These are phyloP conservation scores for Sitta europaea DNA, from an alignment of 2,113 vertebrate species.

Conservation along the genomic window DNA sequence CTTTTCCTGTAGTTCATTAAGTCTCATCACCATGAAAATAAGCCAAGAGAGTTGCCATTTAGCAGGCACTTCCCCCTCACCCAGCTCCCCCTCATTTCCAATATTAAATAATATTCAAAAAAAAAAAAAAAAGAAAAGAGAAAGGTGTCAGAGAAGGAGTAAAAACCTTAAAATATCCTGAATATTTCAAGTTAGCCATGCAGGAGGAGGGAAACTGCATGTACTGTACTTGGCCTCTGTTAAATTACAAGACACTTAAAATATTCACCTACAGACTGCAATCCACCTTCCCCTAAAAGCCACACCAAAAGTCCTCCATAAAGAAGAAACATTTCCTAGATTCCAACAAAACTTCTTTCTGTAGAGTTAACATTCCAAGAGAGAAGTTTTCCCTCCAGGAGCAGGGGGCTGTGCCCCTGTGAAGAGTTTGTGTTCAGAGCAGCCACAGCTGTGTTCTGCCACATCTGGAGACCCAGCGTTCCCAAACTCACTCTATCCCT, in stretches of 20 bases:
- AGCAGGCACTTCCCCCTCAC: neutral
- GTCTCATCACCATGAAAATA: neutral
- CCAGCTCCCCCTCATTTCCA: neutral
- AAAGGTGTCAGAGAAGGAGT: neutral
- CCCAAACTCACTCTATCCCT: neutral
- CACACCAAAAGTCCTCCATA: neutral
- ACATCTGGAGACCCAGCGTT: too few species aligned
- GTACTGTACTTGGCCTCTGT: neutral
- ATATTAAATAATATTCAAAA: neutral
- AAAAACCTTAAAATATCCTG: neutral
- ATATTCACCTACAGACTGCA: neutral
- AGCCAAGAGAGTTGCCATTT: neutral
- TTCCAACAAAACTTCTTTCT: neutral
- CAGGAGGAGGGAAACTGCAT: neutral
- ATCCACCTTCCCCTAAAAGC: neutral
- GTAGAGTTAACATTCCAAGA: neutral
- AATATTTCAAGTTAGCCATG: neutral
- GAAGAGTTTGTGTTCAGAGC: neutral
- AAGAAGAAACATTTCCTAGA: neutral
- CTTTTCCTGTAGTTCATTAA: slow-evolving; percentile 4
- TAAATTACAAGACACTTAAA: neutral
- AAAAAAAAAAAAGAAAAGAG: neutral
- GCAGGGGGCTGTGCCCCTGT: neutral
- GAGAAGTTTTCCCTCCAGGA: neutral
- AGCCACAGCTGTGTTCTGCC: too few species aligned